Evolutionary conservation across 37 sponge, comb jelly and placozoan genomes (phyloP).

Genomic region (Crambe crambe): DNA sequence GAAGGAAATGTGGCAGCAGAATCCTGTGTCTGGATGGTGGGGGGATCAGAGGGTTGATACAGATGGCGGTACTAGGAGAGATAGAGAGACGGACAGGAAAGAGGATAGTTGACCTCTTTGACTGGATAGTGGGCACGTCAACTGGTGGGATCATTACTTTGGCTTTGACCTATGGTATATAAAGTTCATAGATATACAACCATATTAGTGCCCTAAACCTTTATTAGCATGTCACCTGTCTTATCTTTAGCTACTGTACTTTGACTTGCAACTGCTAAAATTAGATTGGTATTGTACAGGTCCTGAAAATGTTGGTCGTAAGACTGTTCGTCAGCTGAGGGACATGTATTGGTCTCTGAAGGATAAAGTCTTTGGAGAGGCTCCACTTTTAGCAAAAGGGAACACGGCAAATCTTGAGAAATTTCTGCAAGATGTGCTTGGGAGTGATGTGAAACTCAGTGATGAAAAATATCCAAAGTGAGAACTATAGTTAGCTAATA

Average conservation of each 20-base stretch:
- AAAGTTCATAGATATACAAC: neutral
- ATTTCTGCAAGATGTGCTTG: slow-evolving; percentile 15
- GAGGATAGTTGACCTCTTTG: slow-evolving; percentile 61
- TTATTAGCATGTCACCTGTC: no score
- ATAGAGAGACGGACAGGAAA: slow-evolving; percentile 46
- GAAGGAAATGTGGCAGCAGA: slow-evolving; percentile 12
- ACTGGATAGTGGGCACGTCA: slow-evolving; percentile 73
- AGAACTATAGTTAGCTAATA: no score
- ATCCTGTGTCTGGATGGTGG: slow-evolving; percentile 71
- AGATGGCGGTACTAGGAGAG: slow-evolving; percentile 42
- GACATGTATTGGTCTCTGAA: slow-evolving; percentile 6
- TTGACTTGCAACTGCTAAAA: no score
- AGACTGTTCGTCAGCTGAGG: slow-evolving; percentile 20
- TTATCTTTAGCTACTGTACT: no score
- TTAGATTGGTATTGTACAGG: no score
- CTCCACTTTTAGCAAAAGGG: neutral
- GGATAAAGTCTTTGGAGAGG: slow-evolving; percentile 6
- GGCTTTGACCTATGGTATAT: slow-evolving; percentile 42
- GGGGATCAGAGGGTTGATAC: slow-evolving; percentile 59
- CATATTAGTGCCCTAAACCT: no score
- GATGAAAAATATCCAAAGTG: neutral
- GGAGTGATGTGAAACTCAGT: neutral
- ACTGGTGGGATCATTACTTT: slow-evolving; percentile 67
- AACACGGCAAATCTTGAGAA: slow-evolving; percentile 5
- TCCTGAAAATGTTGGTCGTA: neutral